Evolutionary conservation across 2,797 vertebrate genomes (phyloP).

Genomic region (Amazonetta brasiliensis): DNA sequence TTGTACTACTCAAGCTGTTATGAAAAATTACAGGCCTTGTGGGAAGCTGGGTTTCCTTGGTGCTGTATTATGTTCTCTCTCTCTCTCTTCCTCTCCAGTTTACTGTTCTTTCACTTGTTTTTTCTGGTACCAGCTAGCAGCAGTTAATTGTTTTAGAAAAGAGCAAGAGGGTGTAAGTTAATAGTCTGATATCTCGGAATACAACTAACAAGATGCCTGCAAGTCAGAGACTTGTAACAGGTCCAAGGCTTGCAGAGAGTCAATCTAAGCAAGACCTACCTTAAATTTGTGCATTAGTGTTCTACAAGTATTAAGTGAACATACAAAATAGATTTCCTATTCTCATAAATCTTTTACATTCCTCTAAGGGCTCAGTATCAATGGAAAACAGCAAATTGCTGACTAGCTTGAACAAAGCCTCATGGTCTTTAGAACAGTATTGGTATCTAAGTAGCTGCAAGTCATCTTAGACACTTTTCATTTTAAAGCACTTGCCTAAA

Average conservation of each 20-base stretch:
- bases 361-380: background rate
- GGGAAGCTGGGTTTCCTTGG: background rate
- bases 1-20: background rate
- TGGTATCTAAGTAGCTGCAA: background rate
- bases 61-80: background rate
- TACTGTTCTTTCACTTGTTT: background rate
- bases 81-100: background rate
- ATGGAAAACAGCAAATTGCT: rapidly evolving
- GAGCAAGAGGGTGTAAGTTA: background rate
- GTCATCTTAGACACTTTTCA: background rate
- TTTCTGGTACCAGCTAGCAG: conserved; percentile 5
- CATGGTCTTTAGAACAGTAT: background rate
- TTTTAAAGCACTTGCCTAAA: background rate
- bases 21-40: background rate
- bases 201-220: background rate
- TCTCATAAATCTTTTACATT: background rate
- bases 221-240: background rate
- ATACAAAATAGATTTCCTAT: background rate
- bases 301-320: background rate
- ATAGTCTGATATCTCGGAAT: background rate
- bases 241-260: background rate
- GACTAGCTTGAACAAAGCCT: background rate
- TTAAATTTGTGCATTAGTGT: background rate
- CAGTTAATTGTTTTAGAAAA: conserved; percentile 4
- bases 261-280: background rate